phyloP scores from a whole-genome alignment of 2,113 vertebrate genomes.

The Microtus oregoni region DNA sequence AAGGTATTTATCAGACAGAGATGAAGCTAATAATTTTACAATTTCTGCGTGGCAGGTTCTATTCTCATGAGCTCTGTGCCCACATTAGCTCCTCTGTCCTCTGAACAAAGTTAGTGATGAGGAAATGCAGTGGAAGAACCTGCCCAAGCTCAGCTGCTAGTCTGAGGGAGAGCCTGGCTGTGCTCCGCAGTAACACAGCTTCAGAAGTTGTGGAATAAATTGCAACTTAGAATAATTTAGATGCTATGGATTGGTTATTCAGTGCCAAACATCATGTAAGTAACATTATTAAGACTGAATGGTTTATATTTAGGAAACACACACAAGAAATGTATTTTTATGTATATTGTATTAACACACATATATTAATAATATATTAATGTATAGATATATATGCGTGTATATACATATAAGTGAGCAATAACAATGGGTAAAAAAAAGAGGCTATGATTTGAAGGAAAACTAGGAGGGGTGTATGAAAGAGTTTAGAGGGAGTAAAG shows the following conservation, averaged over 20 bases:
- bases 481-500: not conserved
- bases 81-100: not conserved
- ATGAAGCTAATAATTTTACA: not conserved
- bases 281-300: not conserved
- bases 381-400: too few species aligned
- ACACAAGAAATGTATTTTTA: not conserved
- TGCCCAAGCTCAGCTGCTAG: not conserved
- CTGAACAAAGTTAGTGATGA: not conserved
- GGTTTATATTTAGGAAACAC: not conserved
- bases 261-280: too few species aligned
- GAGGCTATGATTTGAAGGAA: not conserved
- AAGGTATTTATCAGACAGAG: not conserved
- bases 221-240: not conserved
- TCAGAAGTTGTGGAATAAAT: not conserved
- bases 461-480: not conserved
- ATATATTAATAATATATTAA: not conserved
- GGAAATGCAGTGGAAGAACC: not conserved
- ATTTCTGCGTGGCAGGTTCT: not conserved
- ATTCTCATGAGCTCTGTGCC: not conserved
- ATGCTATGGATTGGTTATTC: not conserved
- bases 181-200: not conserved
- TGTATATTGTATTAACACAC: too few species aligned
- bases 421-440: not conserved
- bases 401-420: not conserved
- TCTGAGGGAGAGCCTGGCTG: not conserved